phyloP scores from a whole-genome alignment of 2,888 invertebrate genomes.

The Pristionchus arcanus region DNA sequence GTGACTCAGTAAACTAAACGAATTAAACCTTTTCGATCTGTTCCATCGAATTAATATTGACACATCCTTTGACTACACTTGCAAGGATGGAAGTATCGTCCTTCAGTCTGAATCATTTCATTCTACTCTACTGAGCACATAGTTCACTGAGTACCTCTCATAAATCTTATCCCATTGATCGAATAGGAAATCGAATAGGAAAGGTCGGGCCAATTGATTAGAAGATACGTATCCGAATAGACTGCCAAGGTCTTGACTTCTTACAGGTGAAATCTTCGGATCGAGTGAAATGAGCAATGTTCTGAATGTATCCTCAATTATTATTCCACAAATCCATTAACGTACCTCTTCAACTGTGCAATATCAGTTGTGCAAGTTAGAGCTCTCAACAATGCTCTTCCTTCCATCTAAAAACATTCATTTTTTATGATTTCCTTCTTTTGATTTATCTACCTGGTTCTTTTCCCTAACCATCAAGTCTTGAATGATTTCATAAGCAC shows the following conservation, averaged over 20 bases:
- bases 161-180: constrained; percentile 74
- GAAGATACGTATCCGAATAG: constrained; percentile 66
- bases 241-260: constrained; percentile 72
- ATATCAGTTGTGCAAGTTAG: constrained; percentile 73
- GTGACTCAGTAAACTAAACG: not conserved
- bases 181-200: constrained; percentile 74
- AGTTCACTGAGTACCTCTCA: constrained; percentile 60
- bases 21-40: not conserved
- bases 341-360: constrained; percentile 70
- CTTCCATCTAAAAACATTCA: constrained; percentile 68
- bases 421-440: not conserved
- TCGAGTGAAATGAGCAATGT: constrained; percentile 70
- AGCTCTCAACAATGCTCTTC: constrained; percentile 68
- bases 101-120: not conserved
- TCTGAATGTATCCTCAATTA: constrained; percentile 57
- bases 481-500: constrained; percentile 67
- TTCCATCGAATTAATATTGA: not conserved
- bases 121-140: not conserved
- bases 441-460: constrained; percentile 17
- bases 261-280: constrained; percentile 66
- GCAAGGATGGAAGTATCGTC: constrained; percentile 28
- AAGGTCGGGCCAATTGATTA: constrained; percentile 69
- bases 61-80: constrained; percentile 14
- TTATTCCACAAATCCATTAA: not conserved
- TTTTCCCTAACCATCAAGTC: constrained; percentile 62